Evolutionary conservation across 2,888 invertebrate species (phyloP), one percentile per base, ranked within the genome.

Genomic region (Drosophila infuscata): DNA sequence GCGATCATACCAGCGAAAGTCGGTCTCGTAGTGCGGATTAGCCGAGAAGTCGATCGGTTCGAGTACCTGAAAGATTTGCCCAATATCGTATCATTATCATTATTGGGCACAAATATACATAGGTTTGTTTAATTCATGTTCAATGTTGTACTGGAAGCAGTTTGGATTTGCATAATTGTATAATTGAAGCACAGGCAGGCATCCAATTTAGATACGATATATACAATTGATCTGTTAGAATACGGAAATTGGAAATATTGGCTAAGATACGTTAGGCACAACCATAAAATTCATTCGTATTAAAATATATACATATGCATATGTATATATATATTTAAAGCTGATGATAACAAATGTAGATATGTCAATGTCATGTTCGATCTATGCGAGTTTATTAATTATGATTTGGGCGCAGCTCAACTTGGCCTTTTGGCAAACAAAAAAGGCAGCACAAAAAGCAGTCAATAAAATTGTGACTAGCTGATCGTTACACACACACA

Each of bases 1-100:
- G 68, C 95, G 94, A 94, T 99, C 99, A 94, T 97, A 99, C 94
- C 99, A 99, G 91, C 96, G 96, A 94, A 99, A 99, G 72, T 96
- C 97, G 9, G 96, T 95, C 93, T 99, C 99, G 93, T 96, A 96
- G 93, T 98, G 96, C 48, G 96, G 96, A 94, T 99, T 99, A 92
- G 96, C 96, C n/a, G 99, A 98, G 93, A 99, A 98, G 93, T 99
- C 99, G 82, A 99, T 94, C 54, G 96, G 95, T 88, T 96, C 95
- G 49, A 96, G 95, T 76, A 94, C 95, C 97, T 98, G 30, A 25
- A 73, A 25, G 25, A 66, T 9, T 33, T 15, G 11, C 49, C 33
- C 46, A 30, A 35, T 29, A 9, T 2, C 2, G 3, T 5, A 9
- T 15, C 46, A 15, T 25, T 46, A 25, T 15, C 25, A 49, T 56